Evolutionary conservation across 2,797 vertebrate genomes (phyloP).

Genomic region (Chelonia mydas): DNA sequence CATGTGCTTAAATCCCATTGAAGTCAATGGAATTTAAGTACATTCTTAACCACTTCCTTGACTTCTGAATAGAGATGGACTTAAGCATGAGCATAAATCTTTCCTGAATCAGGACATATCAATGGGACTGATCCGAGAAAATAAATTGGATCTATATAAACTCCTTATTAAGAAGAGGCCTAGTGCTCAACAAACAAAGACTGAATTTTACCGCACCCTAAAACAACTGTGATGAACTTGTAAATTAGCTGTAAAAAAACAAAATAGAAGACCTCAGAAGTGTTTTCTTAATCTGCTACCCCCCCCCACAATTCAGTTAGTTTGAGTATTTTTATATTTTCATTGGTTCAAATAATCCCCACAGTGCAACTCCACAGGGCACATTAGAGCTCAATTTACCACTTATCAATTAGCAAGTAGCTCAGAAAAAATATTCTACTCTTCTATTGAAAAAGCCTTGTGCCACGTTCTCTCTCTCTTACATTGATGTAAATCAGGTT

Average conservation of each 20-base stretch:
- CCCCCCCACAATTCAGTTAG: not conserved
- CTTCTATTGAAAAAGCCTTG: not conserved
- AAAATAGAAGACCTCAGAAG: not conserved
- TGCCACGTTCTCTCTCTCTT: conserved; percentile 8
- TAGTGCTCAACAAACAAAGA: not conserved
- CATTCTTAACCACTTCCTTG: not conserved
- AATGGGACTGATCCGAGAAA: conserved; percentile 62
- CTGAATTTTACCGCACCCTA: not conserved
- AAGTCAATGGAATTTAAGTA: not conserved
- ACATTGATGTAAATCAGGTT: not conserved
- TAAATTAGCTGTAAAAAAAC: not conserved
- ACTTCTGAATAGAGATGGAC: not conserved
- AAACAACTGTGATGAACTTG: fast-evolving
- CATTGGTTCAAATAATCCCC: not conserved
- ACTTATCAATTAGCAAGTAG: not conserved
- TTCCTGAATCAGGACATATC: not conserved
- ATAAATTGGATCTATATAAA: conserved; percentile 24
- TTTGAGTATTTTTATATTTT: not conserved
- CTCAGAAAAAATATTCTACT: not conserved
- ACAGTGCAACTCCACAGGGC: not conserved
- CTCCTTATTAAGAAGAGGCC: not conserved
- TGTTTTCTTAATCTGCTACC: not conserved
- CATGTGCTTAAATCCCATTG: not conserved
- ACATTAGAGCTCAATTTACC: not conserved
- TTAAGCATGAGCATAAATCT: not conserved